phyloP scores from a whole-genome alignment of 2,797 vertebrate genomes.

The Poeciliopsis paucimaculata region DNA sequence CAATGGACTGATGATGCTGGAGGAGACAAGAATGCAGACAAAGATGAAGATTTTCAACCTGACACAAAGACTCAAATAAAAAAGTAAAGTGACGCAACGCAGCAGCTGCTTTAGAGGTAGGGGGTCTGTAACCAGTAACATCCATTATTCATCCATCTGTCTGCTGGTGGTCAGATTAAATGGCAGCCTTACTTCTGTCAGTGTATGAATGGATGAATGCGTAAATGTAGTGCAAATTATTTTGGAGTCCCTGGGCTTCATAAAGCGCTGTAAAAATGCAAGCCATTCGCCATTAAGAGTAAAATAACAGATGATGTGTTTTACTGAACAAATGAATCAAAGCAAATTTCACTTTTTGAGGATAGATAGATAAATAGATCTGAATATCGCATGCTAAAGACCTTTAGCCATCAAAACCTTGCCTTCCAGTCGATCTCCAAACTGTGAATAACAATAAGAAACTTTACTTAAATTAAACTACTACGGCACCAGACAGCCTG shows the following conservation, averaged over 20 bases:
- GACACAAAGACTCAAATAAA: neutral
- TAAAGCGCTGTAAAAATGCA: neutral
- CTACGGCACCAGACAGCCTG: slow-evolving; percentile 27
- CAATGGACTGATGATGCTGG: neutral
- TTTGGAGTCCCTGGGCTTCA: neutral
- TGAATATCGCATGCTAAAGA: neutral
- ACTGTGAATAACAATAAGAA: slow-evolving; percentile 59
- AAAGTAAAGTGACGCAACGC: neutral
- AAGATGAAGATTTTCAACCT: neutral
- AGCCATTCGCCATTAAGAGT: neutral
- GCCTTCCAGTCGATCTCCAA: slow-evolving; percentile 31
- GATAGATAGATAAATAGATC: neutral
- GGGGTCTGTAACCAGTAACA: neutral
- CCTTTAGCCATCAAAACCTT: slow-evolving; percentile 24
- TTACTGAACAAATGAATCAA: neutral
- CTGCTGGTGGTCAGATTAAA: neutral
- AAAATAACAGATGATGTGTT: neutral
- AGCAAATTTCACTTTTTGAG: too few relatives aligned
- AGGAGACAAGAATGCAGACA: neutral
- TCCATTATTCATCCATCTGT: neutral
- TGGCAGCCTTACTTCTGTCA: neutral
- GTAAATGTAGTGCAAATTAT: neutral
- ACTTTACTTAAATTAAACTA: slow-evolving; percentile 50
- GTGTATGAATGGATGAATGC: neutral
- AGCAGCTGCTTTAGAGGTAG: neutral